Conservation (phyloP, 2,113 vertebrate genomes). For the Willisornis vidua region DNA sequence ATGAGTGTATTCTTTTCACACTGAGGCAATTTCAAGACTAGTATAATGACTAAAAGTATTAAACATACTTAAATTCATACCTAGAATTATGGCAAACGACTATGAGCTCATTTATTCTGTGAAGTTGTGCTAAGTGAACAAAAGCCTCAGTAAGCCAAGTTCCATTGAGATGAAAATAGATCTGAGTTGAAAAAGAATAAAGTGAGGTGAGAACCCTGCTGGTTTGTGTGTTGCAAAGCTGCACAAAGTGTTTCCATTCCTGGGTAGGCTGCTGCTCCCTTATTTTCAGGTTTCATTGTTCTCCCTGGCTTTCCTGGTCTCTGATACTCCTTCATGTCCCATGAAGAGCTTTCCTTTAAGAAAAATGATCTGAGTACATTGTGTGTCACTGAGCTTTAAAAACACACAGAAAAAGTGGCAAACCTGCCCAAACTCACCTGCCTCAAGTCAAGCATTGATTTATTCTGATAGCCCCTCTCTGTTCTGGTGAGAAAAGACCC, state of each 20-base stretch:
- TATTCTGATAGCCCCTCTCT: not conserved
- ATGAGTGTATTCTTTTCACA: not conserved
- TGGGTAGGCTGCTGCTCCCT: not conserved
- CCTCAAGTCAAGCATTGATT: not conserved
- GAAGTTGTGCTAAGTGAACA: not conserved
- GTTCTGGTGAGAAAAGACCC: not conserved
- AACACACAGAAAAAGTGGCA: not conserved
- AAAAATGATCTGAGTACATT: not conserved
- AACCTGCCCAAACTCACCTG: not conserved
- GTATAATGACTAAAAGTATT: not conserved
- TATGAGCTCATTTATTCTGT: not conserved
- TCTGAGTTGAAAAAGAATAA: not conserved
- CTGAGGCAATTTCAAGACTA: not conserved
- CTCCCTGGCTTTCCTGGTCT: not conserved
- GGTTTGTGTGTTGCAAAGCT: not conserved
- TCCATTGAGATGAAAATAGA: not conserved
- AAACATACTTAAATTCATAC: not conserved
- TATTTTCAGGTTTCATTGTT: not conserved
- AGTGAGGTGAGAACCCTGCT: not conserved
- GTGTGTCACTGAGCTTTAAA: not conserved
- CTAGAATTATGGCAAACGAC: not conserved
- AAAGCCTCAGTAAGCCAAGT: not conserved
- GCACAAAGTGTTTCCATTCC: not conserved
- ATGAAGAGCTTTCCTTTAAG: not conserved
- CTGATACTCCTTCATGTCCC: not conserved